Conservation (phyloP, 2,113 vertebrate genomes). For the Trachemys scripta region DNA sequence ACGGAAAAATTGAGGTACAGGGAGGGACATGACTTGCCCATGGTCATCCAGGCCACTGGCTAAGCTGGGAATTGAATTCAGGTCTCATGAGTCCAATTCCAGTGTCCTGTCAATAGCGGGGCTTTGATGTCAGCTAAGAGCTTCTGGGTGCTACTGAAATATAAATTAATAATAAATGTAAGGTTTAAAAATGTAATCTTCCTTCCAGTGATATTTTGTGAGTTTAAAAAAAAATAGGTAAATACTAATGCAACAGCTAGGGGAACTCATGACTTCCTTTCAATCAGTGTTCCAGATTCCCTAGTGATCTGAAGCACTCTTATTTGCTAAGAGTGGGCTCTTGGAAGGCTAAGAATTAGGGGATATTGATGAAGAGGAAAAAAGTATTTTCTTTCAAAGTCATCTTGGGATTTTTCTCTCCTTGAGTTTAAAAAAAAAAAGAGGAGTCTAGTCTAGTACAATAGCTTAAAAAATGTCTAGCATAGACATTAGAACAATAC, state of each 20-base stretch:
- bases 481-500: neutral
- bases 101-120: neutral
- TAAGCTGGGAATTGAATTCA: neutral
- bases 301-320: constrained; percentile 59
- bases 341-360: constrained; percentile 49
- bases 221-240: constrained; percentile 28
- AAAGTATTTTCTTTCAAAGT: constrained; percentile 43
- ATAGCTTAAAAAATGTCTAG: neutral
- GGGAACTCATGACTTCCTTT: constrained; percentile 58
- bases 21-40: neutral
- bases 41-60: neutral
- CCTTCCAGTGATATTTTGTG: neutral
- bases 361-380: constrained; percentile 28
- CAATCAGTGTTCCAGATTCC: constrained; percentile 41
- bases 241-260: constrained; percentile 32
- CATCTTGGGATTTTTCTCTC: constrained; percentile 25
- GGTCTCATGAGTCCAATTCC: neutral
- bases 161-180: neutral
- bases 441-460: neutral
- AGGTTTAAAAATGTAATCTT: neutral
- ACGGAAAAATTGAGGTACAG: neutral
- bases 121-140: neutral
- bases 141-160: accelerated
- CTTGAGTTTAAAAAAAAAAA: constrained; percentile 18
- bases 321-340: neutral